Base-by-base conservation (phyloP, 2,113 vertebrate species). In the Cairina moschata region DNA sequence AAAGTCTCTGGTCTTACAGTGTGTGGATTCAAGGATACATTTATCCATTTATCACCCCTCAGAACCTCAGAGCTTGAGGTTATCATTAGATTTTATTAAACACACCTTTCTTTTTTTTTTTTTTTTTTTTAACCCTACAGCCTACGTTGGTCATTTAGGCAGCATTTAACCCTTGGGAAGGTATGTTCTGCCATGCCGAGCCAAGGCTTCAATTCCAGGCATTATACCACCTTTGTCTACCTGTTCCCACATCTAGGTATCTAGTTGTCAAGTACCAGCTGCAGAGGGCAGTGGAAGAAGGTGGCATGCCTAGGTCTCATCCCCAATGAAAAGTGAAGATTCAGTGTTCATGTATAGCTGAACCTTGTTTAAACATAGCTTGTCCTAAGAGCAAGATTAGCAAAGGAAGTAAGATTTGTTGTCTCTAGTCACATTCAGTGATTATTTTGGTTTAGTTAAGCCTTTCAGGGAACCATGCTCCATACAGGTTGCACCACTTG, bases 281-380 rank as follows among this genome's bases (percentile, higher is more conserved):
- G 13, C 20, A 55, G 6, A 13, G 28, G 21, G 17, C 76, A 88
- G n/a, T 14, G 32, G 36, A 66, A 66, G 3, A 11, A 2, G 8
- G 2, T 4, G 58, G 8, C 17, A 4, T 26, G 52, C 1, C 26
- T 1, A 17, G 11, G 4, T 63, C 32, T 76, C 29, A 65, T 4
- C 13, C 13, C 56, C 42, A 91, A 13, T 16, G 32, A 72, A 42
- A 78, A 3, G 1, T 28, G 23, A 17, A 60, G 72, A 77, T 77
- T 32, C 15, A 7, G 25, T 73, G 0, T 6, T 10, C 25, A n/a
- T 31, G 8, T 4, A 3, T 23, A 71, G 31, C 28, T 71, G 17
- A 50, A 29, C 1, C n/a, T 36, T 17, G 28, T 65, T 66, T 74
- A 68, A 15, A 7, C 13, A 32, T 46, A 52, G 34, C 6, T 40